These are phyloP conservation scores for Drymonia ruficornis DNA, from an alignment of 2,888 invertebrate species.

Conservation along the genomic window DNA sequence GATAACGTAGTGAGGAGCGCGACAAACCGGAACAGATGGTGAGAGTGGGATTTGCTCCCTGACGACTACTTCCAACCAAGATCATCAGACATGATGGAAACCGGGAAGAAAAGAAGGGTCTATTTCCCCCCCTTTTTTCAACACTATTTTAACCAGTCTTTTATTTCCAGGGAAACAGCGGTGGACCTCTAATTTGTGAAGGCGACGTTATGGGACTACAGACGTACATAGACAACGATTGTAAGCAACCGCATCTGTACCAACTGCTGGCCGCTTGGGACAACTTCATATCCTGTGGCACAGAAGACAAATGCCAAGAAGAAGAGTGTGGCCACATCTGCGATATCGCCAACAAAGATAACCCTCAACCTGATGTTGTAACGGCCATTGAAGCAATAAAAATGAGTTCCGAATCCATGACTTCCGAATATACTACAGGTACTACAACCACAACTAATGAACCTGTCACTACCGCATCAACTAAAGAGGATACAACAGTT, in stretches of 20 bases:
- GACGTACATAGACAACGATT: conserved; percentile 66
- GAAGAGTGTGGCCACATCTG: conserved; percentile 59
- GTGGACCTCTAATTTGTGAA: conserved; percentile 73
- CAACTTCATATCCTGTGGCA: conserved; percentile 62
- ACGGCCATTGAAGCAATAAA: conserved; percentile 8
- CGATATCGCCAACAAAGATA: conserved; percentile 60
- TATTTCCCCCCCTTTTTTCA: too few relatives aligned
- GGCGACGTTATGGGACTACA: conserved; percentile 64
- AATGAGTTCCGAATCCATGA: conserved; percentile 3
- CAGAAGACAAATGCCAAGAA: conserved; percentile 57
- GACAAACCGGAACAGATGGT: too few relatives aligned
- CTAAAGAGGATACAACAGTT: conserved; percentile 5
- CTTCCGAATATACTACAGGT: conserved; percentile 3
- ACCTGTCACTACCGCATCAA: conserved; percentile 2
- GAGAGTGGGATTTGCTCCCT: too few relatives aligned
- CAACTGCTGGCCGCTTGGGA: conserved; percentile 65
- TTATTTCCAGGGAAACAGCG: conserved; percentile 63
- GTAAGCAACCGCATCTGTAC: conserved; percentile 68
- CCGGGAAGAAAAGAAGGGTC: too few relatives aligned
- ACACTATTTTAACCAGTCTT: too few relatives aligned
- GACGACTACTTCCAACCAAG: too few relatives aligned
- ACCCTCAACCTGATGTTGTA: conserved; percentile 13
- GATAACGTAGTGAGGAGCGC: too few relatives aligned
- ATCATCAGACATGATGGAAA: too few relatives aligned
- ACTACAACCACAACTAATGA: conserved; percentile 6